Percentiles rank a stretch among this genome's conserved stretches.
phyloP scores from a whole-genome alignment of 2,888 invertebrate genomes.

The Meloe dianella region DNA sequence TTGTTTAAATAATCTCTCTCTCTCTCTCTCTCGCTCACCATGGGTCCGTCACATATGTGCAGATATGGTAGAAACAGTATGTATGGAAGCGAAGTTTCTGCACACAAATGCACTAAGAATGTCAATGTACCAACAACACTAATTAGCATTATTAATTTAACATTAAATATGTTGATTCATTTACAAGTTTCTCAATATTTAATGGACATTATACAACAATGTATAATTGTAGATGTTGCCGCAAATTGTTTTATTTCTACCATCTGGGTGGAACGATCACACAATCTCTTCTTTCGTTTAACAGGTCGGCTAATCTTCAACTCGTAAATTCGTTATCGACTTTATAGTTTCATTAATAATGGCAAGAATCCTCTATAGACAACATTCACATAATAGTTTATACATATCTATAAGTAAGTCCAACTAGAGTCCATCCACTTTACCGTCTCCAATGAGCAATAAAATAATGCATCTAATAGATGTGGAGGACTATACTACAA shows the following conservation, averaged over 20 bases:
- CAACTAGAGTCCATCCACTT: not conserved
- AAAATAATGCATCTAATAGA: slow-evolving; percentile 33
- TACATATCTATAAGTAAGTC: not conserved
- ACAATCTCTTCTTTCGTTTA: not conserved
- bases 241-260: not conserved
- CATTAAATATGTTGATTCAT: slow-evolving; percentile 26
- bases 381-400: not conserved
- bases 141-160: slow-evolving; percentile 33
- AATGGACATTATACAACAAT: not conserved
- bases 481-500: slow-evolving; percentile 22
- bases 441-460: slow-evolving; percentile 20
- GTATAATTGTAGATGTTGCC: not conserved
- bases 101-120: slow-evolving; percentile 19
- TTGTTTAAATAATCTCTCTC: slow-evolving; percentile 27
- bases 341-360: slow-evolving; percentile 8
- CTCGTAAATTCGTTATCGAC: not conserved
- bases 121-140: slow-evolving; percentile 23
- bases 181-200: not conserved
- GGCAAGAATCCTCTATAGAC: not conserved
- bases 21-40: slow-evolving; percentile 16
- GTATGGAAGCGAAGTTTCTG: not conserved
- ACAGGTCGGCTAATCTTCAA: not conserved
- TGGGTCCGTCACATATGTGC: slow-evolving; percentile 21
- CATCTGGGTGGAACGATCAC: not conserved
- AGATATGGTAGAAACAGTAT: slow-evolving; percentile 7